A percentile compares a stretch with the other conserved stretches of the same genome.
phyloP scores from a whole-genome alignment of 2,113 vertebrate species.

The Fukomys damarensis region DNA sequence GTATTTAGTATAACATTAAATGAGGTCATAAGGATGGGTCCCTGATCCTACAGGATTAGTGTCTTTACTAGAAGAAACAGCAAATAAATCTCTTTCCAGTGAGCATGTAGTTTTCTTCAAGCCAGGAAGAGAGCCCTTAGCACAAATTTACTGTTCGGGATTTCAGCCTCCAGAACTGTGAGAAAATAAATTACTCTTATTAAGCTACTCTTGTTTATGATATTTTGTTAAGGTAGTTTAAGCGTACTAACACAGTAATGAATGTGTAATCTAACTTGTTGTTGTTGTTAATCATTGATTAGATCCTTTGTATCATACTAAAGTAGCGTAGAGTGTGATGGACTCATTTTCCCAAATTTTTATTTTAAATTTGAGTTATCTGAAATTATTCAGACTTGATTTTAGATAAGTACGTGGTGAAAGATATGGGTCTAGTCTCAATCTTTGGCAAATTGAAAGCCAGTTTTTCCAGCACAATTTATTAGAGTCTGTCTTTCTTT shows the following conservation, averaged over 20 bases:
- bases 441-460: too few relatives aligned
- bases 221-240: not conserved
- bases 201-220: not conserved
- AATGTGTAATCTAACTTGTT: not conserved
- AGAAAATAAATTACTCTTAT: not conserved
- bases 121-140: not conserved
- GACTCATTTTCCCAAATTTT: not conserved
- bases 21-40: not conserved
- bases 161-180: not conserved
- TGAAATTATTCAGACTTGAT: not conserved
- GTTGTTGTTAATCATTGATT: not conserved
- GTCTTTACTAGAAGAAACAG: not conserved
- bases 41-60: not conserved
- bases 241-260: not conserved
- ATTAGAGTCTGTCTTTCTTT: too few relatives aligned
- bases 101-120: not conserved
- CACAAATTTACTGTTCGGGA: not conserved
- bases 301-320: not conserved
- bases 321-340: not conserved
- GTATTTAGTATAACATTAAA: slow-evolving; percentile 11
- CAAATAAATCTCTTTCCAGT: not conserved
- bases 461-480: too few relatives aligned
- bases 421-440: too few relatives aligned
- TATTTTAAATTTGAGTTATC: slow-evolving; percentile 11
- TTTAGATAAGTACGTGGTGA: too few relatives aligned